Base-by-base conservation (phyloP, 1,140 invertebrate species). In the Leptinotarsa defecta region DNA sequence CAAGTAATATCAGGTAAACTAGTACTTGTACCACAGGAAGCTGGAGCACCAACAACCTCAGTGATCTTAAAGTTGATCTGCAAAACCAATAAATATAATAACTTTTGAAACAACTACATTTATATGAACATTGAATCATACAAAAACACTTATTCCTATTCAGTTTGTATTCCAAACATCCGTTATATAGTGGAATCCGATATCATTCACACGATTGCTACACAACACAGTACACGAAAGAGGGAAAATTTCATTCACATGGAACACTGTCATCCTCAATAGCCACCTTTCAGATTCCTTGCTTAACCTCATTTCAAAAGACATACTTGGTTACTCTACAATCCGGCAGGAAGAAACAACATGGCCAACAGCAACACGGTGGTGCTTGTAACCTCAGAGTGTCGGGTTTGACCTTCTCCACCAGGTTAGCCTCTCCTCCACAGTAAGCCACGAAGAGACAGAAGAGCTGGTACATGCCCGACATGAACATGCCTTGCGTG, bases 351-450 rank as follows among this genome's bases (percentile, higher is more conserved):
- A 88, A 84, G 43, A 74, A 83, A 77, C 90, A 91, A 79, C 90
- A 91, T 1, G 90, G 90, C 87, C 88, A 91, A 76, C 90, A 91
- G 77, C 90, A 91, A 79, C 90, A 91, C 3, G 90, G 90, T 20
- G 86, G 84, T 5, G 90, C 89, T 77, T 87, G 84, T 0, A 88
- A 85, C 79, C 88, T 88, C 65, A 91, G 81, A 3, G 85, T 84
- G 71, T 85, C 79, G 71, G 87, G 85, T 75, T 87, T 86, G 0
- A 86, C 83, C 75, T 84, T 88, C 83, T 87, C 86, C 20, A 91
- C 86, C 5, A 91, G 81, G 81, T 89, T 86, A 17, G 88, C 87
- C 71, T 87, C 85, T 0, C 91, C 91, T 0, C 90, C 91, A 67
- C 89, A 89, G 77, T 91, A 91, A 0, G 88, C 87, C 2, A 91